Percentiles rank a stretch among this genome's conserved stretches.
Conservation (phyloP, 1,140 invertebrate species). For the Ips nitidus region DNA sequence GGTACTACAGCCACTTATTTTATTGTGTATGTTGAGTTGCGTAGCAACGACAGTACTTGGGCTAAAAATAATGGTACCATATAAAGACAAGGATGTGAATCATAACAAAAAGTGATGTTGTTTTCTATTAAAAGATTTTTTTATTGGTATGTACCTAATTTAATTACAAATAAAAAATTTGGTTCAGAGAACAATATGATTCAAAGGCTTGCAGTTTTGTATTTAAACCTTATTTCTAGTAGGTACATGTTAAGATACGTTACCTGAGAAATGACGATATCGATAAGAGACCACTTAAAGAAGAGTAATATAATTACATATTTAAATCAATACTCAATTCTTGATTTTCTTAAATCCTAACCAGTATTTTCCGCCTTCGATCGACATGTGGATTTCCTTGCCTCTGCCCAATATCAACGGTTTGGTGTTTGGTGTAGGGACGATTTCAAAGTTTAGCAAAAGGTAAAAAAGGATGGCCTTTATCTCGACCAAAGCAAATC, state of each 20-base stretch:
- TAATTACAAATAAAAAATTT: no score
- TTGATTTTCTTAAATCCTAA: conserved; percentile 29
- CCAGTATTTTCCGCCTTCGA: conserved; percentile 49
- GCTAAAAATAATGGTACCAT: conserved; percentile 15
- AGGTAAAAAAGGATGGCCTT: conserved; percentile 49
- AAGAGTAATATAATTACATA: no score
- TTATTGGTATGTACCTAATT: no score
- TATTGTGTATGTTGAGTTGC: conserved; percentile 27
- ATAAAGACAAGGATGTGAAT: neutral
- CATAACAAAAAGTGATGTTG: no score
- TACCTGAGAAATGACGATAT: no score
- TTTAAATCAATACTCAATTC: neutral
- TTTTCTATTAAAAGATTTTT: no score
- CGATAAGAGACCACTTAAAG: no score
- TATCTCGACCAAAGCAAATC: conserved; percentile 45
- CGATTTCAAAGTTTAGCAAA: conserved; percentile 44
- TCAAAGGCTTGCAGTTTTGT: no score
- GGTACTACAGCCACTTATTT: conserved; percentile 24
- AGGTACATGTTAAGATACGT: no score
- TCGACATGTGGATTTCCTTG: conserved; percentile 38
- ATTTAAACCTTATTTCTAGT: no score
- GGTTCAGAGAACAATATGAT: no score
- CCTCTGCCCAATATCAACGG: conserved; percentile 36
- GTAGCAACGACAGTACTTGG: conserved; percentile 20
- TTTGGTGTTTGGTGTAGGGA: conserved; percentile 41